These are phyloP conservation scores for Pangasius macronema DNA, from an alignment of 2,797 vertebrate genomes.

Conservation along the genomic window DNA sequence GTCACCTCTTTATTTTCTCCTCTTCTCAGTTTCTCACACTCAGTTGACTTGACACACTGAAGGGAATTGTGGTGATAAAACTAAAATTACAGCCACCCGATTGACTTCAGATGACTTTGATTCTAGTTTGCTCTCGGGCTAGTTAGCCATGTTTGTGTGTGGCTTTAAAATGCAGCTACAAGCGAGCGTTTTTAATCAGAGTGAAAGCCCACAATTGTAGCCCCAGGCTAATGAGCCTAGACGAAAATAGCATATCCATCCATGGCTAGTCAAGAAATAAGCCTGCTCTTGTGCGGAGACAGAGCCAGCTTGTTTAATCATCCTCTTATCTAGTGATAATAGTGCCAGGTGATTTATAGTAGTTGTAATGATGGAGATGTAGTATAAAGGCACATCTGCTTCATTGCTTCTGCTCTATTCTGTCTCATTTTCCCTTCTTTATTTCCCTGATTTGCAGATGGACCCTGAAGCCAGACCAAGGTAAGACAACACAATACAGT, in stretches of 20 bases:
- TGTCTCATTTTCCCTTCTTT: slow-evolving; percentile 53
- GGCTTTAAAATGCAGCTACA: background rate
- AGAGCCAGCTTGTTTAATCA: slow-evolving; percentile 9
- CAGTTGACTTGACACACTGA: background rate
- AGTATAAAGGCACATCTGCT: slow-evolving; percentile 21
- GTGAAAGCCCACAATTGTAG: slow-evolving; percentile 15
- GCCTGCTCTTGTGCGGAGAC: background rate
- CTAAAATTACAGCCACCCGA: background rate
- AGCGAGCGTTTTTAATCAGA: slow-evolving; percentile 3
- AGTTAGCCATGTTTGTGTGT: background rate
- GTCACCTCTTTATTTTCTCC: background rate
- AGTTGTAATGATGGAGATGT: slow-evolving; percentile 23
- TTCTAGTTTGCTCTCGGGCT: background rate
- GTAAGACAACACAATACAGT: slow-evolving; percentile 68
- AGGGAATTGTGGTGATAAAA: background rate
- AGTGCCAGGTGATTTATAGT: slow-evolving; percentile 29
- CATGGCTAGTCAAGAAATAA: background rate
- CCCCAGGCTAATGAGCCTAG: slow-evolving; percentile 25
- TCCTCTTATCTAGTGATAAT: slow-evolving; percentile 27
- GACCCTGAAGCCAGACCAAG: slow-evolving; percentile 75
- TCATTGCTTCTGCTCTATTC: slow-evolving; percentile 37
- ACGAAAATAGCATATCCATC: slow-evolving; percentile 26
- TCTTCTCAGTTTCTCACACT: background rate
- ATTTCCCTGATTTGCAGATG: slow-evolving; percentile 59
- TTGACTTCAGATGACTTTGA: background rate